Percentiles rank a stretch among this genome's conserved stretches.
phyloP scores from a whole-genome alignment of 2,888 invertebrate species.

The Rhagophthalmus giganteus region DNA sequence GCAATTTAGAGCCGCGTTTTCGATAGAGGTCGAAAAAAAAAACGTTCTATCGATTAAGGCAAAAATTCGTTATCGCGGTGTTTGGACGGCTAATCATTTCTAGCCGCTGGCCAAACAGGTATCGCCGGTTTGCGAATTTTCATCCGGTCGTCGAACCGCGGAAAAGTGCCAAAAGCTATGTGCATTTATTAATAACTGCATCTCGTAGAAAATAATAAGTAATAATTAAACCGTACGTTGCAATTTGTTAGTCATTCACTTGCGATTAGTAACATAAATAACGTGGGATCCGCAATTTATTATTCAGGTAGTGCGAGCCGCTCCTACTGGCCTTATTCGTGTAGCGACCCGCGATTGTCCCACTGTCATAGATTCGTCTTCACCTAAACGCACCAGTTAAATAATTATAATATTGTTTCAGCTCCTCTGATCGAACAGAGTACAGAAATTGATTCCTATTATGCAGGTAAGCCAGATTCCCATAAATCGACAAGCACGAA shows the following conservation, averaged over 20 bases:
- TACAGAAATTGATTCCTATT: constrained; percentile 52
- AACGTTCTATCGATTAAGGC: too few relatives aligned
- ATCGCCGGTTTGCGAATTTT: constrained; percentile 34
- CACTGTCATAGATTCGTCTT: constrained; percentile 46
- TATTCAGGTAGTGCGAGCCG: constrained; percentile 40
- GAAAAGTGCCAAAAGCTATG: constrained; percentile 16
- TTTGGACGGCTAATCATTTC: constrained; percentile 13
- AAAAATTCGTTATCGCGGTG: constrained; percentile 28
- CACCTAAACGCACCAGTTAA: constrained; percentile 6
- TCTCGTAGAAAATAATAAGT: constrained; percentile 5
- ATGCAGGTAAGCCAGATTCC: constrained; percentile 58
- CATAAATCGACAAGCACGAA: neutral
- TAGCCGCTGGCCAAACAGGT: constrained; percentile 34
- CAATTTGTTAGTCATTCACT: neutral
- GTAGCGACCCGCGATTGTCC: constrained; percentile 41
- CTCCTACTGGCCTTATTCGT: constrained; percentile 38
- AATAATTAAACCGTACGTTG: too few relatives aligned
- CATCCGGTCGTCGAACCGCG: constrained; percentile 36
- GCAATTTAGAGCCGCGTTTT: too few relatives aligned
- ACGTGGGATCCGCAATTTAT: constrained; percentile 31
- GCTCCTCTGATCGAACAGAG: constrained; percentile 64
- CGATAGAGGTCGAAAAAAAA: too few relatives aligned
- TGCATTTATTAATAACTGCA: constrained; percentile 23
- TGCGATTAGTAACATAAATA: neutral
- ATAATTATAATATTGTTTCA: constrained; percentile 59